Evolutionary conservation across 2,797 vertebrate genomes (phyloP), one percentile per base, ranked within the genome.

Genomic region (Chelon labrosus): DNA sequence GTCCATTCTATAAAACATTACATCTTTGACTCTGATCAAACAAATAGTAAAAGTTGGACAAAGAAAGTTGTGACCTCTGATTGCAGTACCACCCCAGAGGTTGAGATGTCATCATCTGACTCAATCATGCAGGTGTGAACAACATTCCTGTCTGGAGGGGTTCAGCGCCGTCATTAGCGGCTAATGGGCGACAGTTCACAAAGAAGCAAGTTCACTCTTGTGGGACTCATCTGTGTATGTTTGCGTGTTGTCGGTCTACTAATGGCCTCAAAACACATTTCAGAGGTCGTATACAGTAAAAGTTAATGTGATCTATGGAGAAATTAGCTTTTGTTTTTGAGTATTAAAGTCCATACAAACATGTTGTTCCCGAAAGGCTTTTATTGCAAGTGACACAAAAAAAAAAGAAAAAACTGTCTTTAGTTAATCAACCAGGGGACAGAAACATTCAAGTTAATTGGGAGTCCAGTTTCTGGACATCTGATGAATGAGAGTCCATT

Each of bases 21-120:
- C 4, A 31, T 31, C 31, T 31, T 7, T 7, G 7, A 31, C 31
- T 31, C 31, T 7, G 7, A 31, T 31, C 2, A 31, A 31, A 31
- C 31, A 31, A 31, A 31, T 5, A 31, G 31, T 31, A 31, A 31
- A 31, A 31, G 2, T 31, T 31, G 31, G 31, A 7, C 31, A 31
- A 31, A 31, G 31, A 31, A 31, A 31, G 31, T 31, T 31, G 31
- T 31, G 80, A 85, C 77, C 73, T 85, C 19, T 82, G 73, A 74
- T 74, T 74, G 70, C 51, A 25, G 38, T 0, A 7, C 17, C 31
- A 53, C 74, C 79, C 67, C 25, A 22, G 58, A 64, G 47, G 49
- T 2, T 14, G 0, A 44, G n/a, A 12, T 42, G 55, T 16, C 42
- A 3, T 31, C 46, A 57, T 37, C 54, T 35, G 54, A 67, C 16